phyloP scores from a whole-genome alignment of 2,888 invertebrate genomes.

The Eilema depressum region DNA sequence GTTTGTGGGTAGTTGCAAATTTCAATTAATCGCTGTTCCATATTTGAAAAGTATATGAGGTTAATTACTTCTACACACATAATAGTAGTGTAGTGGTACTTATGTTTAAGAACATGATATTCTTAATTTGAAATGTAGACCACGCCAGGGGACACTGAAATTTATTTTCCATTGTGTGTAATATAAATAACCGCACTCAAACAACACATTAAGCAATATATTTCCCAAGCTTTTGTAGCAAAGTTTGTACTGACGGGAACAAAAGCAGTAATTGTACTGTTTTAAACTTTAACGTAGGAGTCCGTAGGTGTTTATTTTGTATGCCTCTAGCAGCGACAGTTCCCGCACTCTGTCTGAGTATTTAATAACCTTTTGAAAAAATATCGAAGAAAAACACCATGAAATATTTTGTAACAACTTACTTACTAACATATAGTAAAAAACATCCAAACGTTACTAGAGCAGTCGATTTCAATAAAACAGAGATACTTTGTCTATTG shows the following conservation, averaged over 20 bases:
- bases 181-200: slow-evolving; percentile 54
- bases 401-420: slow-evolving; percentile 1
- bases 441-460: not conserved
- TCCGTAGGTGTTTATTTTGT: not conserved
- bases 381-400: not conserved
- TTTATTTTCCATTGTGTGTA: slow-evolving; percentile 44
- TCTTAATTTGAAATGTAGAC: slow-evolving; percentile 7
- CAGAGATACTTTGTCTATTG: no score
- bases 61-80: not conserved
- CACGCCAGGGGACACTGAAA: slow-evolving; percentile 30
- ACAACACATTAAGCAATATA: slow-evolving; percentile 54
- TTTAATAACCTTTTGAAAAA: not conserved
- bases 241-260: slow-evolving; percentile 46
- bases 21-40: not conserved
- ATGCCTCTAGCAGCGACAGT: not conserved
- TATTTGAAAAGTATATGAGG: not conserved
- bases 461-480: no score
- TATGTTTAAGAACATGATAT: not conserved
- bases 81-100: not conserved
- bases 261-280: slow-evolving; percentile 38
- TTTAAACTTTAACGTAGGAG: slow-evolving; percentile 25
- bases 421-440: no score
- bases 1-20: no score
- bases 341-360: not conserved
- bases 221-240: slow-evolving; percentile 56